Base-by-base conservation (phyloP, 1,140 invertebrate species). In the Meloidogyne exigua region DNA sequence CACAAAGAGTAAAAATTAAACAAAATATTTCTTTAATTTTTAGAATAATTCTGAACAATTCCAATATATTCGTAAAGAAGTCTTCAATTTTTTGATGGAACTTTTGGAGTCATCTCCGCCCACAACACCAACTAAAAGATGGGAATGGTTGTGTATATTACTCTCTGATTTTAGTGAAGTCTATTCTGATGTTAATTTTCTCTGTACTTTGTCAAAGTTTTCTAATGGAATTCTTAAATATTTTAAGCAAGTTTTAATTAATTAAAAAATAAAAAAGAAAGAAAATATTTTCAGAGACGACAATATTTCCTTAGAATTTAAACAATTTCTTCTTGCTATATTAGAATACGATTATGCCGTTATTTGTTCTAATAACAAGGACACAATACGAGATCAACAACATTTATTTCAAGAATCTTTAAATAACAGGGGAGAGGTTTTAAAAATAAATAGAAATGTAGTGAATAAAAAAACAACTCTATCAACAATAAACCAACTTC, bases 301-400 rank as follows among this genome's bases (percentile, higher is more conserved):
- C 69, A 32, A 57, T 26, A 32, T 25, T n/a, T 44, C 69, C 7
- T 25, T 57, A 26, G 36, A 71, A 26, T 71, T 57, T 28, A 71
- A 71, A 49, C 39, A 26, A 62, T 71, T 71, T n/a, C 18, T 71
- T 13, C 28, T 71, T 26, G 21, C 15, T 1, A n/a, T 71, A 18
- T 71, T 71, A 62, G 69, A 71, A 62, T 71, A 71, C 28, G 69
- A 71, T 44, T 71, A 44, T 44, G 69, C 69, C 7, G 18, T 62
- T 44, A n/a, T 44, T 32, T 62, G 32, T 62, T 32, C 10, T 26
- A 44, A 71, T 62, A 62, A 26, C 28, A n/a, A n/a, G 21, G 9
- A 57, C 7, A 57, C 49, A n/a, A n/a, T n/a, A 57, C n/a, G 21
- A 57, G 49, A 57, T 57, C 18, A n/a, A 10, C 0, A n/a, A 57